These are phyloP conservation scores for Ruditapes philippinarum DNA, from an alignment of 1,140 invertebrate species.

Conservation along the genomic window DNA sequence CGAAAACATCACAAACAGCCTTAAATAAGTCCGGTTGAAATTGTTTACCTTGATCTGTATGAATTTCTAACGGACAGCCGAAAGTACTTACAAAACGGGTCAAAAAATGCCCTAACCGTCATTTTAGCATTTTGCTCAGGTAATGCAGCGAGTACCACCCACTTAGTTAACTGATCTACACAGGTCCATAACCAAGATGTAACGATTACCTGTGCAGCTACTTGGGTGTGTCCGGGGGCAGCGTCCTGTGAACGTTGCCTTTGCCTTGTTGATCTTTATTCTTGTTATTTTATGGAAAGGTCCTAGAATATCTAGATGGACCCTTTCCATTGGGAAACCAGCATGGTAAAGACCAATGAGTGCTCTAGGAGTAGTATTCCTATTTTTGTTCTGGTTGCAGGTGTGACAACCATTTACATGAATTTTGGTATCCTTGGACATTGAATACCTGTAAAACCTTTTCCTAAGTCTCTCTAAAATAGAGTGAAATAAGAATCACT, in stretches of 20 bases:
- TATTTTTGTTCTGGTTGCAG: neutral
- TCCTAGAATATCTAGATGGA: slow-evolving; percentile 72
- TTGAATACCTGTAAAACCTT: no score
- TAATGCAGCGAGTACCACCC: slow-evolving; percentile 49
- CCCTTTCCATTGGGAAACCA: slow-evolving; percentile 47
- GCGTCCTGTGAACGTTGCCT: no score
- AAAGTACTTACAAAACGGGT: neutral
- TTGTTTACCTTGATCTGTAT: no score
- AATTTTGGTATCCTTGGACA: no score
- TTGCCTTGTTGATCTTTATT: no score
- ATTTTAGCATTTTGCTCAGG: neutral
- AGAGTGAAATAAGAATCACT: no score
- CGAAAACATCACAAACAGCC: no score
- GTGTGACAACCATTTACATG: neutral
- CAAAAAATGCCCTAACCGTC: neutral
- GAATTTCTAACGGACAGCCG: no score
- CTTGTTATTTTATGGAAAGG: slow-evolving; percentile 70
- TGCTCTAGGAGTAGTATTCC: neutral
- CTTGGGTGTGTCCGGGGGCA: no score
- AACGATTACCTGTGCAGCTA: slow-evolving; percentile 68
- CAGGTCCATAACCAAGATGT: slow-evolving; percentile 59
- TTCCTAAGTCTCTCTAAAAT: no score
- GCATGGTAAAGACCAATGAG: neutral
- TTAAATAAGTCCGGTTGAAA: no score
- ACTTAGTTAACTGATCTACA: slow-evolving; percentile 67